Percentiles rank a stretch among this genome's conserved stretches.
phyloP scores from a whole-genome alignment of 1,140 invertebrate genomes.

The Oncopodura yosiiana region DNA sequence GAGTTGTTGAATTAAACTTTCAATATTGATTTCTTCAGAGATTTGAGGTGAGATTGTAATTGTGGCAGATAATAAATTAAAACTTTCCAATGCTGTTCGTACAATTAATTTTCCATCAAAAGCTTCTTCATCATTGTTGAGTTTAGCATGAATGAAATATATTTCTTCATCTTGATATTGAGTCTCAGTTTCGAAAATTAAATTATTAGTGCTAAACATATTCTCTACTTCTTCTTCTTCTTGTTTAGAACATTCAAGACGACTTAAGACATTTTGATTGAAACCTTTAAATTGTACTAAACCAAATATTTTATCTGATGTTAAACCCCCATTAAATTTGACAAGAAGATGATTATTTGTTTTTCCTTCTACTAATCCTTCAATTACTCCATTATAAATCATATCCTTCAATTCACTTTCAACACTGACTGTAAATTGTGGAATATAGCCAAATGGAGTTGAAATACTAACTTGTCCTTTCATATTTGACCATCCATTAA shows the following conservation, averaged over 20 bases:
- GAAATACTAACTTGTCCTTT: conserved; percentile 29
- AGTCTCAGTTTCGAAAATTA: too few relatives aligned
- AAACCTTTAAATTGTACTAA: too few relatives aligned
- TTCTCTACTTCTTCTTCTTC: too few relatives aligned
- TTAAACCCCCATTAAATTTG: conserved; percentile 26
- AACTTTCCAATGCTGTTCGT: conserved; percentile 35
- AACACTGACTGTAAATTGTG: conserved; percentile 4
- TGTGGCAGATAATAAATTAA: conserved; percentile 30
- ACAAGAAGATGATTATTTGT: conserved; percentile 17
- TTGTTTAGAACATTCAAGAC: too few relatives aligned
- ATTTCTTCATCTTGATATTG: too few relatives aligned
- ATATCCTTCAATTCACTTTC: conserved; percentile 19
- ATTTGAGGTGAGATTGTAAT: conserved; percentile 24
- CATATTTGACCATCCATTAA: conserved; percentile 28
- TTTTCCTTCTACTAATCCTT: conserved; percentile 30
- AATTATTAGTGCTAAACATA: too few relatives aligned
- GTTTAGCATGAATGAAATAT: not conserved
- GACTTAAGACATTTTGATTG: too few relatives aligned
- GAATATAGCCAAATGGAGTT: conserved; percentile 22
- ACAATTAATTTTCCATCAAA: conserved; percentile 32
- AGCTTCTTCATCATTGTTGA: not conserved
- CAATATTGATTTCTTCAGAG: not conserved
- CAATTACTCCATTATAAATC: conserved; percentile 26
- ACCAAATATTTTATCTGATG: too few relatives aligned
- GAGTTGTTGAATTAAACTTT: conserved; percentile 28